Conservation (phyloP, 2,888 invertebrate genomes). For the Seira musarum region DNA sequence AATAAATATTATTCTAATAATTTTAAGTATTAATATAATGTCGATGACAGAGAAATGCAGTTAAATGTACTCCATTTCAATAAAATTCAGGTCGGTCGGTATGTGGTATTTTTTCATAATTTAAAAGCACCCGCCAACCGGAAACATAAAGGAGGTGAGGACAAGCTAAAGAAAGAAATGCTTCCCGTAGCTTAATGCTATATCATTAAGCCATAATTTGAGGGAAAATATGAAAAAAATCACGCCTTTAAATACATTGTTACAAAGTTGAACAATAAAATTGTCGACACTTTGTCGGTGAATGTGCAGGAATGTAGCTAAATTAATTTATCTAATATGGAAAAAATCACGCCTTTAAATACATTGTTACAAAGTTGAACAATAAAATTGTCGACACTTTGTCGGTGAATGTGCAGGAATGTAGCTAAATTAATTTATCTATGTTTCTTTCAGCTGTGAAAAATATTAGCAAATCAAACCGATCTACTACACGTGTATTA, state of each 20-base stretch:
- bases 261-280: neutral
- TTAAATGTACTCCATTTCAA: neutral
- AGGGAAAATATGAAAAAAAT: neutral
- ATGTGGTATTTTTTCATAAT: slow-evolving; percentile 31
- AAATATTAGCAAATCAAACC: too few relatives aligned
- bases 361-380: too few relatives aligned
- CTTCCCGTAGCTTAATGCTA: slow-evolving; percentile 17
- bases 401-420: too few relatives aligned
- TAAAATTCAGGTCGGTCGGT: neutral
- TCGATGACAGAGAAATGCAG: neutral
- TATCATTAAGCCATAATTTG: slow-evolving; percentile 12
- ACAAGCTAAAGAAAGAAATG: slow-evolving; percentile 27
- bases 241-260: neutral
- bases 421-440: too few relatives aligned
- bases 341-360: too few relatives aligned
- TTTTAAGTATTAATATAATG: neutral
- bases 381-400: too few relatives aligned
- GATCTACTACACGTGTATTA: too few relatives aligned
- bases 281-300: neutral
- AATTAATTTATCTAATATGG: too few relatives aligned
- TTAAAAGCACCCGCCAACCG: slow-evolving; percentile 33
- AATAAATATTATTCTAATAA: neutral
- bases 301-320: too few relatives aligned
- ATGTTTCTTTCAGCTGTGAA: too few relatives aligned
- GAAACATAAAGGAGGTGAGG: slow-evolving; percentile 29